Conservation (phyloP, 1,140 invertebrate genomes). For the Calycopis cecrops region DNA sequence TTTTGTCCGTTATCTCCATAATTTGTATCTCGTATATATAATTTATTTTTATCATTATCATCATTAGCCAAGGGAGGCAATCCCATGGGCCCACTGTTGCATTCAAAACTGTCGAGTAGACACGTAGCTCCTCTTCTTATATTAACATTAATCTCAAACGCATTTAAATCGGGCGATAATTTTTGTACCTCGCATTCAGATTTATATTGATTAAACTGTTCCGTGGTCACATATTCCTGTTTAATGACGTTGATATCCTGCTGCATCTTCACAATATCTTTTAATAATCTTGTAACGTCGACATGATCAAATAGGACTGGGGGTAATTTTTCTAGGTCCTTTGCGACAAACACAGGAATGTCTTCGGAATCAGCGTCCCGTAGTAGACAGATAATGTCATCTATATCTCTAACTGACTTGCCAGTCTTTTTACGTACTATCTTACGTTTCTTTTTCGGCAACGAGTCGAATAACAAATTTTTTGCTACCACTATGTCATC, state of each 20-base stretch:
- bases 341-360: constrained; percentile 24
- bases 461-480: constrained; percentile 20
- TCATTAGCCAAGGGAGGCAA: too few species aligned
- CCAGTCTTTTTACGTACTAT: constrained; percentile 17
- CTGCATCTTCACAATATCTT: constrained; percentile 17
- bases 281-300: constrained; percentile 22
- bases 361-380: constrained; percentile 13
- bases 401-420: constrained; percentile 15
- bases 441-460: constrained; percentile 13
- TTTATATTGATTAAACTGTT: constrained; percentile 3
- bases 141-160: too few species aligned
- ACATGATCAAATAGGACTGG: constrained; percentile 24
- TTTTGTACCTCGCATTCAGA: too few species aligned
- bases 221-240: constrained; percentile 13
- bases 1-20: too few species aligned
- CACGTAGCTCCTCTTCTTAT: too few species aligned
- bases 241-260: constrained; percentile 16
- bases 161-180: too few species aligned
- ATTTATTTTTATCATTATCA: too few species aligned
- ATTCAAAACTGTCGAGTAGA: constrained; percentile 9
- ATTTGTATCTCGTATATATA: too few species aligned
- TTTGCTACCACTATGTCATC: constrained; percentile 21
- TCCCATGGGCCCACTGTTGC: too few species aligned
- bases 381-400: constrained; percentile 20
- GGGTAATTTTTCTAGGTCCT: constrained; percentile 22